These are phyloP conservation scores for Oceanodroma tethys DNA, from an alignment of 2,113 vertebrate genomes.

Conservation along the genomic window DNA sequence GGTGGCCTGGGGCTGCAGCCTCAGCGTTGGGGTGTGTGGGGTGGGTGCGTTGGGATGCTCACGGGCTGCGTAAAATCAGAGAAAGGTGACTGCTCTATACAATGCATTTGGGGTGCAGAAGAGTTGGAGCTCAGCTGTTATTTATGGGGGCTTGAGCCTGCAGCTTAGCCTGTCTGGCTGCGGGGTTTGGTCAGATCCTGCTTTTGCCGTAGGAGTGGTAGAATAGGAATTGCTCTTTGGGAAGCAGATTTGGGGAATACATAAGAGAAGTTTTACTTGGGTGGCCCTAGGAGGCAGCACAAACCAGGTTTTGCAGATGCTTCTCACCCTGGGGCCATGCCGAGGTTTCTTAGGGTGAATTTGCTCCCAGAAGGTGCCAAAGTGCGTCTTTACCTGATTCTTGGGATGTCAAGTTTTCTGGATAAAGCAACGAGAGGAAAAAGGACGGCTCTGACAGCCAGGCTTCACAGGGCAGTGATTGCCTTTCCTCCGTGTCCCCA, in stretches of 20 bases:
- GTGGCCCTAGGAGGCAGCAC: not conserved
- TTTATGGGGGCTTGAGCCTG: not conserved
- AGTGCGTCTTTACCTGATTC: not conserved
- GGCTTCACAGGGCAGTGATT: not conserved
- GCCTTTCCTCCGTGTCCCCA: not conserved
- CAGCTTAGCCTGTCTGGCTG: not conserved
- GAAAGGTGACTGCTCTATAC: rapidly evolving
- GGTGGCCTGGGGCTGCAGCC: not conserved
- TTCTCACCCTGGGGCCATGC: not conserved
- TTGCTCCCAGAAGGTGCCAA: not conserved
- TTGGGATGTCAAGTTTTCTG: not conserved
- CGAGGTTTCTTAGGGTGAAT: not conserved
- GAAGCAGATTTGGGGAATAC: not conserved
- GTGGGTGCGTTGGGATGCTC: not conserved
- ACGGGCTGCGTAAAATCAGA: not conserved
- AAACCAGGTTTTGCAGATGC: not conserved
- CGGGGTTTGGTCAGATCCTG: not conserved
- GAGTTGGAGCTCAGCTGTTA: not conserved
- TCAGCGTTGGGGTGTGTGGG: rapidly evolving
- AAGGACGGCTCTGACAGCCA: not conserved
- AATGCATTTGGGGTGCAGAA: not conserved
- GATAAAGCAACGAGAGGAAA: not conserved
- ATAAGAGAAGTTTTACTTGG: not conserved
- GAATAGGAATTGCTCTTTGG: not conserved
- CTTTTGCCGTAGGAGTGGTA: not conserved